These are phyloP conservation scores for Cathartes aura DNA, from an alignment of 2,113 vertebrate genomes.

Conservation along the genomic window DNA sequence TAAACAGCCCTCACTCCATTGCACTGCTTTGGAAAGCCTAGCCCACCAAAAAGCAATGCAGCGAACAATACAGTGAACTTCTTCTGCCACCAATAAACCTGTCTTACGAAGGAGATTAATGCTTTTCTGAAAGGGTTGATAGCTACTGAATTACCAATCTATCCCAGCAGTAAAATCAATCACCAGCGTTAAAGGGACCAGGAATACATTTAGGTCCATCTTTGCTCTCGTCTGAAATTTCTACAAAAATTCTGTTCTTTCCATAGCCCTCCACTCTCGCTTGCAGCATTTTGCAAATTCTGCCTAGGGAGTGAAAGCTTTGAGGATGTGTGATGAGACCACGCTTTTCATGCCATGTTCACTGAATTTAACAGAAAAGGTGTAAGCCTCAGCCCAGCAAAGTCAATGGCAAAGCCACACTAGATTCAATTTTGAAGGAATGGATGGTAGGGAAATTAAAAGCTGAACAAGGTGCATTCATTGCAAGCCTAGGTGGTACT, in stretches of 20 bases:
- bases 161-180: conserved; percentile 44
- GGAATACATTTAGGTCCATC: background rate
- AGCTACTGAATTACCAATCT: conserved; percentile 29
- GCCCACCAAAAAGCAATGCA: background rate
- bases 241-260: background rate
- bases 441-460: background rate
- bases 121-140: conserved; percentile 58
- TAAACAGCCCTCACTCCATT: background rate
- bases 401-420: background rate
- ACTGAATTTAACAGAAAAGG: background rate
- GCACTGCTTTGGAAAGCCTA: background rate
- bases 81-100: conserved; percentile 71
- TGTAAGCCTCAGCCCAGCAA: background rate
- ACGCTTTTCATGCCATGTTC: background rate
- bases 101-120: conserved; percentile 41
- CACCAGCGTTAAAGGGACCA: background rate
- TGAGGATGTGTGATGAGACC: background rate
- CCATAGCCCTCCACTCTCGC: background rate
- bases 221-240: background rate
- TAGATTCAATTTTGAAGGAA: background rate
- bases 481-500: background rate
- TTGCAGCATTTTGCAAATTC: background rate
- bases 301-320: background rate
- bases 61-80: conserved; percentile 60
- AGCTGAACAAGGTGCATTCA: background rate